These are phyloP conservation scores for Strix uralensis DNA, from an alignment of 2,113 vertebrate species.

Conservation along the genomic window DNA sequence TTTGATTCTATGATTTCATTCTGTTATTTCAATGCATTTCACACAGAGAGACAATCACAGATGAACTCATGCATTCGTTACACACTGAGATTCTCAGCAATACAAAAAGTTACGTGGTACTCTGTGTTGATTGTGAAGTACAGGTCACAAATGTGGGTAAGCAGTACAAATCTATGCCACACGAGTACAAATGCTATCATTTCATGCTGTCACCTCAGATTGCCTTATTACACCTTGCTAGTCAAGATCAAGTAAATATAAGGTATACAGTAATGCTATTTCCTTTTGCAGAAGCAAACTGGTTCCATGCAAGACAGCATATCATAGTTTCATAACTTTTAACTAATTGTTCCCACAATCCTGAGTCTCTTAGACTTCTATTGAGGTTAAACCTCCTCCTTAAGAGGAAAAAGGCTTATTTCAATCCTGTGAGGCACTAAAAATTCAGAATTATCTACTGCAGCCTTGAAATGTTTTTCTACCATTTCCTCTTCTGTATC, in stretches of 20 bases:
- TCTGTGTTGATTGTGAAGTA: neutral
- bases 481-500: neutral
- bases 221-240: neutral
- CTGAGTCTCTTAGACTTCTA: neutral
- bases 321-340: neutral
- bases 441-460: neutral
- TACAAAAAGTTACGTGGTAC: neutral
- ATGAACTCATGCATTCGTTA: neutral
- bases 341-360: neutral
- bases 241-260: neutral
- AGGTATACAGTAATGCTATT: neutral
- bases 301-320: neutral
- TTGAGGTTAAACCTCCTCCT: neutral
- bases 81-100: neutral
- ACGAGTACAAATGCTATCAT: neutral
- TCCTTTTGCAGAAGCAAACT: neutral
- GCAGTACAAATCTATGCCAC: neutral
- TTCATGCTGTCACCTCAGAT: neutral
- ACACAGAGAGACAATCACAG: neutral
- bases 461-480: neutral
- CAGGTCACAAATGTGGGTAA: neutral
- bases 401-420: neutral
- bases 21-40: neutral
- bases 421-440: neutral
- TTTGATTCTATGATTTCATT: neutral